Base-by-base conservation (phyloP, 2,113 vertebrate species). In the Phocoena sinus region DNA sequence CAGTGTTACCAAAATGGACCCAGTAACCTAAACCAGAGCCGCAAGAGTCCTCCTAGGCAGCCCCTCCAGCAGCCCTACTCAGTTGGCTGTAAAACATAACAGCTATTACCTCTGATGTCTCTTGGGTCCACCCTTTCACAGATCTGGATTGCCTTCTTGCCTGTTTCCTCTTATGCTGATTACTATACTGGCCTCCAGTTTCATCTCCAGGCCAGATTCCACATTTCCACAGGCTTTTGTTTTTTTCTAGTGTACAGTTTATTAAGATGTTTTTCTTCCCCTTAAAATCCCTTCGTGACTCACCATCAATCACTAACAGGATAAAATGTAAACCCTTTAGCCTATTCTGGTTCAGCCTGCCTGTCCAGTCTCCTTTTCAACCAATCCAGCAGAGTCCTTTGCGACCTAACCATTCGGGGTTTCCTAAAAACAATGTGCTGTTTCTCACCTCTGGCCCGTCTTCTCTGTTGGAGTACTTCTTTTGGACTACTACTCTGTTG, bases 51-150 rank as follows among this genome's bases (percentile, higher is more conserved):
- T 26, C 36, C 56, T 38, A 7, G 12, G 23, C n/a, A n/a, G 77
- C 47, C 2, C 13, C 28, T 62, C n/a, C 28, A 53, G 14, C 73
- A 74, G 14, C 86, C 14, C 3, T 14, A 6, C 12, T 60, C 3
- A 3, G 50, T 67, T 8, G 25, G 7, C 94, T 18, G 63, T 44
- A 33, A 13, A 28, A 13, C 13, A 13, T n/a, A 50, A 8, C 1
- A 5, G 5, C 28, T 63, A 1, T 44, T 56, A 33, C 6, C 0
- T 6, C 25, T 44, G 5, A 38, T 14, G 2, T 18, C 15, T 67
- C 62, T 44, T 50, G 2, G 2, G 18, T 62, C 70, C 73, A 9
- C n/a, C 20, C 14, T n/a, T 68, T 50, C n/a, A 9, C 18, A 47
- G 56, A 10, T 76, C 21, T 13, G 4, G 36, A 12, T 31, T 74